Evolutionary conservation across 2,113 vertebrate genomes (phyloP).

Genomic region (Passerina amoena): DNA sequence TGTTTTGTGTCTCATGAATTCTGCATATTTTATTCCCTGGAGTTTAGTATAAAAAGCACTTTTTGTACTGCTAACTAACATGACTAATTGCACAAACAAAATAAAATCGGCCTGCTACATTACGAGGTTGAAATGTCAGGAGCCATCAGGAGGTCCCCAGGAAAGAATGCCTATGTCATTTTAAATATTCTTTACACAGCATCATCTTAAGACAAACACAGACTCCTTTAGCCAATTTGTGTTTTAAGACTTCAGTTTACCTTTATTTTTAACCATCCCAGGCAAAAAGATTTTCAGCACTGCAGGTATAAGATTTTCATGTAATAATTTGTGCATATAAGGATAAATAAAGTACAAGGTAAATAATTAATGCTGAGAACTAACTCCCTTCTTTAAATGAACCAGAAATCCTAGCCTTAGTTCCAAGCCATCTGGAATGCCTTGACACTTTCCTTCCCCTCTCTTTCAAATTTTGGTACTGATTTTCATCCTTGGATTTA

Average conservation of each 20-base stretch:
- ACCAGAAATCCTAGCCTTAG: not conserved
- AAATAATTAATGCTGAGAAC: not conserved
- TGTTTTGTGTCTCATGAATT: slow-evolving; percentile 68
- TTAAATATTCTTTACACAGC: slow-evolving; percentile 33
- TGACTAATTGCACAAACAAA: slow-evolving; percentile 53
- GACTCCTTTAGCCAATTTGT: not conserved
- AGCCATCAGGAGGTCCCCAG: slow-evolving; percentile 26
- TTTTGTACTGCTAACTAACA: slow-evolving; percentile 54
- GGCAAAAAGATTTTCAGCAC: not conserved
- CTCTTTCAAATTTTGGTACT: not conserved
- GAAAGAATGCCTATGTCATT: slow-evolving; percentile 28
- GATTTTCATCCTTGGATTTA: not conserved
- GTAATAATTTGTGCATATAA: not conserved
- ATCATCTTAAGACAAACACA: not conserved
- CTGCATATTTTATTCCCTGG: slow-evolving; percentile 66
- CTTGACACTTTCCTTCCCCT: not conserved
- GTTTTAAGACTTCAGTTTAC: not conserved
- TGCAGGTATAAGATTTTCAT: not conserved
- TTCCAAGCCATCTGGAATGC: not conserved
- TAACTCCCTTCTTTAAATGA: not conserved
- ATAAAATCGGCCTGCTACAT: slow-evolving; percentile 24
- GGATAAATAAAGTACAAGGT: slow-evolving; percentile 8
- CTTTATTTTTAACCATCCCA: not conserved
- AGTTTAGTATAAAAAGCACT: slow-evolving; percentile 59
- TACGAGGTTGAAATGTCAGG: slow-evolving; percentile 21